Evolutionary conservation across 23 tunicate species (phyloP).

Genomic region (Aplidium turbinatum): DNA sequence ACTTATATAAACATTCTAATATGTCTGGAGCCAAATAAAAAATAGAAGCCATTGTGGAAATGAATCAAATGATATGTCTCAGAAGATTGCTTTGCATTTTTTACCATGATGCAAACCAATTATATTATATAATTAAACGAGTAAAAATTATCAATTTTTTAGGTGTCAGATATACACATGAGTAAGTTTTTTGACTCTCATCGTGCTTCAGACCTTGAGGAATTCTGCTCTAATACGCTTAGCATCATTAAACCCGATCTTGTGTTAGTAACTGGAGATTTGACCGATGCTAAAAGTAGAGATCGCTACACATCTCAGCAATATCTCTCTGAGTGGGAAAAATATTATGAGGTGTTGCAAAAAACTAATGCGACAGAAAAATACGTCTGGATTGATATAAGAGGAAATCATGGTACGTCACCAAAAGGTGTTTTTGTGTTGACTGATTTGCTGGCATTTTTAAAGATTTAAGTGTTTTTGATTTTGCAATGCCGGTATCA

Average conservation of each 20-base stretch:
- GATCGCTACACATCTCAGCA: conserved; percentile 65
- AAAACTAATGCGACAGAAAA: conserved; percentile 52
- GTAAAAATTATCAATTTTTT: background rate
- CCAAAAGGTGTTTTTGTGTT: no score
- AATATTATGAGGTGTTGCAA: conserved; percentile 59
- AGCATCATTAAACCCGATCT: conserved; percentile 69
- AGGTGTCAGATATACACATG: conserved; percentile 90
- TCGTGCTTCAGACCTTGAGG: conserved; percentile 66
- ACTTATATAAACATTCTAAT: no score
- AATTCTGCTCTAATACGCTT: conserved; percentile 67
- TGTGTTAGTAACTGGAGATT: conserved; percentile 96
- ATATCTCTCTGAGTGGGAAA: conserved; percentile 75
- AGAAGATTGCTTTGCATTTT: background rate
- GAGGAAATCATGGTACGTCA: conserved; percentile 95
- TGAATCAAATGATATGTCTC: no score
- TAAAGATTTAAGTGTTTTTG: no score
- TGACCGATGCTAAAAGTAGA: conserved; percentile 88
- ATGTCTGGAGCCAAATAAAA: no score
- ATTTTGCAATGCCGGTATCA: no score
- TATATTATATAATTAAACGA: background rate
- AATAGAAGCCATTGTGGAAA: no score
- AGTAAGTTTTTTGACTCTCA: conserved; percentile 57
- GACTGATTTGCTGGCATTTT: no score
- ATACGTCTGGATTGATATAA: conserved; percentile 80
- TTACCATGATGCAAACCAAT: background rate